Conservation (phyloP, 1,140 invertebrate genomes). For the Aphidius gifuensis region DNA sequence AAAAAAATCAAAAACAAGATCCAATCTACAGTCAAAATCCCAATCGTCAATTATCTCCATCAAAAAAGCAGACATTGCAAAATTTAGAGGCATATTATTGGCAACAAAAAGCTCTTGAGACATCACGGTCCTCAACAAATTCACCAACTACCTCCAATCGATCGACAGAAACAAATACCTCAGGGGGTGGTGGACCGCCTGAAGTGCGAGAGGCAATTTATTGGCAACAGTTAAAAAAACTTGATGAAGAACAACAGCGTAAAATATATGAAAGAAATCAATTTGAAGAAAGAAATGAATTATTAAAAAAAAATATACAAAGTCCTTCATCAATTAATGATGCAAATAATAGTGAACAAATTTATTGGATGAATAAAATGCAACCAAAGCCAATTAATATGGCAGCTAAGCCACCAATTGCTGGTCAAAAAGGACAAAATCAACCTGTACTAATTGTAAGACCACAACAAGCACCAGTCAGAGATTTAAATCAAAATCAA, state of each 20-base stretch:
- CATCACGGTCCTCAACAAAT: constrained; percentile 32
- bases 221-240: constrained; percentile 48
- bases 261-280: constrained; percentile 43
- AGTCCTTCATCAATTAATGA: constrained; percentile 24
- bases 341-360: constrained; percentile 21
- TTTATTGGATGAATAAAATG: constrained; percentile 34
- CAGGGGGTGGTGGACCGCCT: constrained; percentile 31
- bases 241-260: constrained; percentile 48
- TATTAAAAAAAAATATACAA: constrained; percentile 29
- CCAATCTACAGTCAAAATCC: constrained; percentile 24
- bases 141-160: constrained; percentile 15
- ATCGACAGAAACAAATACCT: constrained; percentile 13
- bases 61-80: constrained; percentile 45
- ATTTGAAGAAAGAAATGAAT: constrained; percentile 29
- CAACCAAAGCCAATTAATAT: constrained; percentile 21
- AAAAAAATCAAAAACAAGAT: constrained; percentile 23
- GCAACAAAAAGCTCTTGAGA: constrained; percentile 48
- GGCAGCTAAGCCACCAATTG: constrained; percentile 40
- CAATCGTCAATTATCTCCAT: constrained; percentile 38
- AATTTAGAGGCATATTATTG: constrained; percentile 48
- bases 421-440: constrained; percentile 42
- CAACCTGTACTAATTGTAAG: constrained; percentile 46
- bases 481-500: constrained; percentile 27
- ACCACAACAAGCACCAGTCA: constrained; percentile 41
- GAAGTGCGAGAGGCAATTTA: constrained; percentile 46